A percentile compares a stretch with the other conserved stretches of the same genome.
Conservation (phyloP, 2,888 invertebrate species). For the Cheilosia variabilis region DNA sequence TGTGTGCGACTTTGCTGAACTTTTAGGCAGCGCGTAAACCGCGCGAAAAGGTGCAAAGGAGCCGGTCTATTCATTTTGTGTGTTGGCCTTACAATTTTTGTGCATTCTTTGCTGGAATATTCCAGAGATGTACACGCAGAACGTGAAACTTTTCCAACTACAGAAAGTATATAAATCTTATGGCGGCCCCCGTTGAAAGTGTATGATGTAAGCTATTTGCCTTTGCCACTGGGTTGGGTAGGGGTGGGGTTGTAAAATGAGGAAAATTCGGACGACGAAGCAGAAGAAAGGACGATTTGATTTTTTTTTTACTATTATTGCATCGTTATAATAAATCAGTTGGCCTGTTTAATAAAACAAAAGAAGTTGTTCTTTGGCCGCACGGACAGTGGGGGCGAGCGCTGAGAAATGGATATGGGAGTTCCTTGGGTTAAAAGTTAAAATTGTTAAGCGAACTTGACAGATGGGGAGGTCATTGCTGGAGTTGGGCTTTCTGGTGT, state of each 20-base stretch:
- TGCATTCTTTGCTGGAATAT: conserved; percentile 51
- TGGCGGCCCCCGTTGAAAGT: conserved; percentile 33
- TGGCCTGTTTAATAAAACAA: conserved; percentile 59
- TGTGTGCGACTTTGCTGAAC: conserved; percentile 44
- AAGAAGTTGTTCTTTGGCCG: conserved; percentile 24
- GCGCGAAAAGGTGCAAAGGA: not conserved
- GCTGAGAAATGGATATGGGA: not conserved
- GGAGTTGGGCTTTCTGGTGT: too few relatives aligned
- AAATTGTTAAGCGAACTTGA: too few relatives aligned
- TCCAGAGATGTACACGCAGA: not conserved
- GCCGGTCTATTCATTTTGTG: conserved; percentile 40
- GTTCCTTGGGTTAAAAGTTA: too few relatives aligned
- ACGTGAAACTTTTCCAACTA: conserved; percentile 65
- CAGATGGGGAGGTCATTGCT: too few relatives aligned
- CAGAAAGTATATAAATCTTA: conserved; percentile 64
- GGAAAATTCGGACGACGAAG: conserved; percentile 56
- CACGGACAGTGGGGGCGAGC: conserved; percentile 2
- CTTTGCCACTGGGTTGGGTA: conserved; percentile 7
- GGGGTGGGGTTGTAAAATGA: conserved; percentile 58
- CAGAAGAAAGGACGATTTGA: conserved; percentile 22
- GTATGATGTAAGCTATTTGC: conserved; percentile 54
- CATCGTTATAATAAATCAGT: conserved; percentile 69
- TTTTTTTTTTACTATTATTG: conserved; percentile 54
- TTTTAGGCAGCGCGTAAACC: conserved; percentile 42
- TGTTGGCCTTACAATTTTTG: conserved; percentile 31